Evolutionary conservation across 1,140 invertebrate genomes (phyloP).

Genomic region (Triops longicaudatus): DNA sequence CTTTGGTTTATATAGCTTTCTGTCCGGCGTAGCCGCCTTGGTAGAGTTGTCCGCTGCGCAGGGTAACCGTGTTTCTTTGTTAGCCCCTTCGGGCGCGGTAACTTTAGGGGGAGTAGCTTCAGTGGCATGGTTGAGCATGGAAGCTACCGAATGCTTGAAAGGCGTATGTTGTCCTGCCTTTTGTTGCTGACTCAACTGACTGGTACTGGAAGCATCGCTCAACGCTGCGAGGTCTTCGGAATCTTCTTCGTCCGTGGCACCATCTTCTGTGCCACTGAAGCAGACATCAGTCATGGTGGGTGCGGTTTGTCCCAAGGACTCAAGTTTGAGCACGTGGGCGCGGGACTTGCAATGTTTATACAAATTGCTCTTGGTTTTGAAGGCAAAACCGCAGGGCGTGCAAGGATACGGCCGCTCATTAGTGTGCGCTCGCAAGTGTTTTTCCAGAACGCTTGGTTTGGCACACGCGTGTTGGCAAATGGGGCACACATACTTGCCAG

Average conservation of each 20-base stretch:
- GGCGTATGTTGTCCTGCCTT: not conserved
- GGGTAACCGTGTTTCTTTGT: not conserved
- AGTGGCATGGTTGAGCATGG: not conserved
- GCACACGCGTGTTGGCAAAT: slow-evolving; percentile 81
- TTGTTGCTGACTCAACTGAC: not conserved
- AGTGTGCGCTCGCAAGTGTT: slow-evolving; percentile 86
- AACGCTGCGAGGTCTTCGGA: slow-evolving; percentile 18
- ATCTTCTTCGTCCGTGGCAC: slow-evolving; percentile 23
- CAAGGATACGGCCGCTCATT: slow-evolving; percentile 88
- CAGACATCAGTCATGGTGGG: slow-evolving; percentile 16
- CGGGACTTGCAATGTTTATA: slow-evolving; percentile 82
- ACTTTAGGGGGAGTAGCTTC: not conserved
- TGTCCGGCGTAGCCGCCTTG: not conserved
- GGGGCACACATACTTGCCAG: slow-evolving; percentile 61
- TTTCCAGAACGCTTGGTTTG: slow-evolving; percentile 87
- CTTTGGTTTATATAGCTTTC: not conserved
- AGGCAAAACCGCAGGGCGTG: slow-evolving; percentile 76
- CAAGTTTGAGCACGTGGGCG: slow-evolving; percentile 61
- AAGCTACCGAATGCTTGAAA: slow-evolving; percentile 12
- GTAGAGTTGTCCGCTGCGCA: not conserved
- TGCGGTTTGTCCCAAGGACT: slow-evolving; percentile 26
- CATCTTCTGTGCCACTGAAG: slow-evolving; percentile 23
- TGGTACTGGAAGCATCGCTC: slow-evolving; percentile 10
- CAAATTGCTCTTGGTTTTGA: slow-evolving; percentile 89
- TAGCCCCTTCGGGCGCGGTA: not conserved